Evolutionary conservation across 2,888 invertebrate genomes (phyloP), one percentile per base, ranked within the genome.

Genomic region (Zele albiditarsus): DNA sequence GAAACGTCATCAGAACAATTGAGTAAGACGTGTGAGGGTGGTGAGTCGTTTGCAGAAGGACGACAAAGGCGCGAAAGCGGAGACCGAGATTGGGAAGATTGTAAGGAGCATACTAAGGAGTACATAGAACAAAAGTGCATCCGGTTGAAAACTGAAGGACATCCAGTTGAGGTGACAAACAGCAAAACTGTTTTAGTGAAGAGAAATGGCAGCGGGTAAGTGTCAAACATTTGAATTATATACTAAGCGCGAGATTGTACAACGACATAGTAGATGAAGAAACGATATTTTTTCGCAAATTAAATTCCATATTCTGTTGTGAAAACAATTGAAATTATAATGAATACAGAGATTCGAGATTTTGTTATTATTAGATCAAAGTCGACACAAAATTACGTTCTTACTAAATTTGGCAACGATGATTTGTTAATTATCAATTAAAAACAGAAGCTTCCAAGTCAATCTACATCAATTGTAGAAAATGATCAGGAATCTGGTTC

Each of bases 141-240:
- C 60, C 38, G 27, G 33, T 28, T 58, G 65, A 31, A 75, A 72
- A 53, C 31, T 65, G 46, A 73, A 71, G 60, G 66, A 58, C 49
- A 31, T 38, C 20, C 69, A 49, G 33, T 57, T 63, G 57, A 71
- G 73, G 53, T 74, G 73, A 73, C 46, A 73, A 60, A 53, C 53
- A 53, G 20, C 53, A 53, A 68, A 74, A 75, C 74, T 72, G 69
- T 62, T 28, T 31, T 62, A 62, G 28, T 28, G 73, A 65, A 79
- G 77, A 78, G 78, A 82, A 80, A 84, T 84, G 83, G 82, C 84
- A 78, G 84, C 82, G 76, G 84, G 84, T 84, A 80, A 84, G 82
- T 84, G 77, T 31, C 58, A 53, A 10, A 53, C 53, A 53, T 53
- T 20, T 53, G 20, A 53, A 67, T 72, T 70, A 65, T 46, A 57